Conservation (phyloP, 2,113 vertebrate species). For the Podiceps cristatus region DNA sequence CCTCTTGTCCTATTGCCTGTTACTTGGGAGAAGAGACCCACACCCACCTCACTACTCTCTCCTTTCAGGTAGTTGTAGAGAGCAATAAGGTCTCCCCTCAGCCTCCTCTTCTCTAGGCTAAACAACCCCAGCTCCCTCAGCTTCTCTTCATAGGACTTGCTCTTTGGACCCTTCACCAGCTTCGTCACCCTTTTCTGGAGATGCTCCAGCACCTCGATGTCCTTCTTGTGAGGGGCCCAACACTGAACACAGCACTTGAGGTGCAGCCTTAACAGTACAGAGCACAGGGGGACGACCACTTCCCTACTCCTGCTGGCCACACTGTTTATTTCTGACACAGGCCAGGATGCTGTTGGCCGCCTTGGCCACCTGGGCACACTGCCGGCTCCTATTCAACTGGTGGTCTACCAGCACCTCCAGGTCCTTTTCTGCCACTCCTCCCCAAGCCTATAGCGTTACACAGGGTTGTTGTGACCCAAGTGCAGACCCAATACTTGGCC, state of each 20-base stretch:
- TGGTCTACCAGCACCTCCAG: fast-evolving
- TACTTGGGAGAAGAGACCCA: neutral
- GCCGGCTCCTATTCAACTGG: neutral
- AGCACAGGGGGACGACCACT: fast-evolving
- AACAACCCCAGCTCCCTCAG: neutral
- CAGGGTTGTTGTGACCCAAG: neutral
- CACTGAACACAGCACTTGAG: neutral
- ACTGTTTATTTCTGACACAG: neutral
- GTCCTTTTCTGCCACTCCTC: neutral
- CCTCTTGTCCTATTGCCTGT: neutral
- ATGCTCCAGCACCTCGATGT: fast-evolving
- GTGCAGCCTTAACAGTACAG: neutral
- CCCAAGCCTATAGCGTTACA: neutral
- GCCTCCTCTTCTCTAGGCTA: neutral
- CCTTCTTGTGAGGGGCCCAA: neutral
- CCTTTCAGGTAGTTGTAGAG: neutral
- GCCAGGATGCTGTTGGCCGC: fast-evolving
- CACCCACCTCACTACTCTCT: neutral
- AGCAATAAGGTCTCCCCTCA: fast-evolving
- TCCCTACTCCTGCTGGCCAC: neutral
- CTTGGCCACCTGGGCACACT: neutral
- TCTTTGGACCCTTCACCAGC: neutral
- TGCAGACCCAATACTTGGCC: fast-evolving
- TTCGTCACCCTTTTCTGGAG: neutral
- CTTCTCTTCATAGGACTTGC: fast-evolving